Base-by-base conservation (phyloP, 2,797 vertebrate genomes). In the Megalops cyprinoides region DNA sequence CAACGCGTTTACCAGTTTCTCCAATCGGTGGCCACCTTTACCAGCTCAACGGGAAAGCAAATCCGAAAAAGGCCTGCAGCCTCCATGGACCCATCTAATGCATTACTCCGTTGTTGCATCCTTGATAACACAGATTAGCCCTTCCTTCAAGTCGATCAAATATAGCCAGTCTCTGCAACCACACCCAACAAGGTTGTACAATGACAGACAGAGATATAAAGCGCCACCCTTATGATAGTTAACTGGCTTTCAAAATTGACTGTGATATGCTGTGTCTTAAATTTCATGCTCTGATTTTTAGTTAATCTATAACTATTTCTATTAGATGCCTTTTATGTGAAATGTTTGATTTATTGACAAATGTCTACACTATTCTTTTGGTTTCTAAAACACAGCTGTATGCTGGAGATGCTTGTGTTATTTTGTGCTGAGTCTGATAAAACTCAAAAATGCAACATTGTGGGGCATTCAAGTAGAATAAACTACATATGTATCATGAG, bases 341-440 rank as follows among this genome's bases (percentile, higher is more conserved):
- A 49, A 49, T 51, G 4, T 23, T 51, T 74, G 44, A 74, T 74
- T 49, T 49, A 74, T 74, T 31, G 46, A 39, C 46, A 44, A 71
- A 71, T 23, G n/a, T 42, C 39, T 44, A 42, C 34, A 74, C 44
- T 28, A n/a, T 48, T 18, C 44, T 74, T 25, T 74, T 74, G 44
- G 10, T 74, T 74, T 74, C 46, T 74, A 51, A 23, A 31, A n/a
- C 73, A 31, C 25, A 28, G n/a, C 25, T 48, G 46, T 74, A 44
- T 49, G 73, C 15, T n/a, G 10, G 10, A 51, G 12, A 31, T 74
- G 25, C 46, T 74, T 49, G 23, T 31, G 15, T 74, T 49, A 49
- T 48, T 25, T 25, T 74, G 8, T 49, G 25, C 28, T 74, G 14
- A 25, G 51, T 48, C 49, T 6, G 14, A 71, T 14, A 48, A 48